Conservation (phyloP, 1,140 invertebrate species). For the Drosophila nasuta region DNA sequence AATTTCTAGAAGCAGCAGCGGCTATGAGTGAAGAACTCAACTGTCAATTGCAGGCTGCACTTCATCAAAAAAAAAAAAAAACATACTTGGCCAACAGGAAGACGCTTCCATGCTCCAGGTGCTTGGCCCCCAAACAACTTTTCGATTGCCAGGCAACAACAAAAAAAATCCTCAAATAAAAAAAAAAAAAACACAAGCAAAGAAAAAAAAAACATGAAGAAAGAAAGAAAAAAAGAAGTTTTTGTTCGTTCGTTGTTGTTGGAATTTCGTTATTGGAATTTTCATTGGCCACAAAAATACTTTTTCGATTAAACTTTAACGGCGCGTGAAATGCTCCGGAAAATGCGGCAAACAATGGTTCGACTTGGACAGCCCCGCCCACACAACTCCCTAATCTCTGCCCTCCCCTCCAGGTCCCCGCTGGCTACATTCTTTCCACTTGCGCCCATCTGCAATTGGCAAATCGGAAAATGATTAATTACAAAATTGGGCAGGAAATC, state of each 20-base stretch:
- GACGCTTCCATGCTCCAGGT: neutral
- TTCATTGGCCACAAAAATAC: conserved; percentile 80
- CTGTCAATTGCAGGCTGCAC: conserved; percentile 52
- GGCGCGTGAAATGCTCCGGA: conserved; percentile 70
- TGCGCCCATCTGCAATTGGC: conserved; percentile 21
- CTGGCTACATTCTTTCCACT: too few relatives aligned
- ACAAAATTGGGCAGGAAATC: conserved; percentile 47
- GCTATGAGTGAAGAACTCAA: neutral
- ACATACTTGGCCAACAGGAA: neutral
- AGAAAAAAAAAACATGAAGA: too few relatives aligned
- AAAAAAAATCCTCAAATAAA: conserved; percentile 6
- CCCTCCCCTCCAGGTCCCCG: neutral
- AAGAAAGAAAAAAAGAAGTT: conserved; percentile 66
- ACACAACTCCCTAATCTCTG: neutral
- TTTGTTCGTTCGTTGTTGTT: conserved; percentile 29
- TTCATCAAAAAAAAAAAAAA: conserved; percentile 23
- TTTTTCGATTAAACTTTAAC: conserved; percentile 83
- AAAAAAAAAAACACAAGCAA: conserved; percentile 11
- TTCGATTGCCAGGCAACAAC: neutral
- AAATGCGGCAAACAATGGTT: conserved; percentile 31
- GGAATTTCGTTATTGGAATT: conserved; percentile 79
- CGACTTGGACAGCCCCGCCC: conserved; percentile 24
- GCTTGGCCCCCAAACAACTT: conserved; percentile 8
- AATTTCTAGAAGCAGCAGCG: conserved; percentile 33
- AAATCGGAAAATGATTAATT: conserved; percentile 81